These are phyloP conservation scores for Drosophila asahinai DNA, from an alignment of 1,140 invertebrate genomes.

Conservation along the genomic window DNA sequence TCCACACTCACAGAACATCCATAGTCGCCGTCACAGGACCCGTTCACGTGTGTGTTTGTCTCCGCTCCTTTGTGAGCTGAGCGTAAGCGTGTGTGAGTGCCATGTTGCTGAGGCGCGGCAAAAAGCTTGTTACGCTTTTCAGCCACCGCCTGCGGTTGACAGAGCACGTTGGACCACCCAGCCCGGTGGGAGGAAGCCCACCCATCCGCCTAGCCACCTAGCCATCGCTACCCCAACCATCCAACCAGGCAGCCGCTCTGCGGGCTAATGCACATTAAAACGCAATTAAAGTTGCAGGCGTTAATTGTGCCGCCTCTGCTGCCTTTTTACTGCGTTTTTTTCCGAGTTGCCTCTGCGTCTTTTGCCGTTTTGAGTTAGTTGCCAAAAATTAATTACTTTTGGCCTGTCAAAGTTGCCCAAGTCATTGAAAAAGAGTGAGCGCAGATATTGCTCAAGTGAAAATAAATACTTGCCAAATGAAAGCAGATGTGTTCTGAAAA, in stretches of 20 bases:
- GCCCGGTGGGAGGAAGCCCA: background rate
- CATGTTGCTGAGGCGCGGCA: constrained; percentile 61
- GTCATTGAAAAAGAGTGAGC: constrained; percentile 40
- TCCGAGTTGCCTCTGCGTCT: background rate
- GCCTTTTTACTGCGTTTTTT: constrained; percentile 14
- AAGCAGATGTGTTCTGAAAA: constrained; percentile 28
- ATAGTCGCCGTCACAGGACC: constrained; percentile 28
- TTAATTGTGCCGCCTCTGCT: constrained; percentile 62
- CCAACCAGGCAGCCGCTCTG: constrained; percentile 30
- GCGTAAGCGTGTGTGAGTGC: constrained; percentile 25
- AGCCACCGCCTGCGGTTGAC: constrained; percentile 77
- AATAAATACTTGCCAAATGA: constrained; percentile 7
- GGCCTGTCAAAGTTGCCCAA: constrained; percentile 46
- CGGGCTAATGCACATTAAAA: constrained; percentile 67
- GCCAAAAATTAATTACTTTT: constrained; percentile 74
- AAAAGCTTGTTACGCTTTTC: constrained; percentile 76
- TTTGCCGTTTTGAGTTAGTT: constrained; percentile 35
- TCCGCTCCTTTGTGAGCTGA: constrained; percentile 31
- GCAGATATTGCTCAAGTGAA: background rate
- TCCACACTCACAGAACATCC: constrained; percentile 14
- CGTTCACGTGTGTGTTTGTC: constrained; percentile 38
- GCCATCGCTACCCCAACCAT: background rate
- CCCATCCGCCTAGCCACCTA: background rate
- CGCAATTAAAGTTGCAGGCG: constrained; percentile 78
- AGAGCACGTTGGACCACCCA: constrained; percentile 62